Percentiles rank a stretch among this genome's conserved stretches.
Conservation (phyloP, 1,140 invertebrate species). For the Sarcophaga peregrina region DNA sequence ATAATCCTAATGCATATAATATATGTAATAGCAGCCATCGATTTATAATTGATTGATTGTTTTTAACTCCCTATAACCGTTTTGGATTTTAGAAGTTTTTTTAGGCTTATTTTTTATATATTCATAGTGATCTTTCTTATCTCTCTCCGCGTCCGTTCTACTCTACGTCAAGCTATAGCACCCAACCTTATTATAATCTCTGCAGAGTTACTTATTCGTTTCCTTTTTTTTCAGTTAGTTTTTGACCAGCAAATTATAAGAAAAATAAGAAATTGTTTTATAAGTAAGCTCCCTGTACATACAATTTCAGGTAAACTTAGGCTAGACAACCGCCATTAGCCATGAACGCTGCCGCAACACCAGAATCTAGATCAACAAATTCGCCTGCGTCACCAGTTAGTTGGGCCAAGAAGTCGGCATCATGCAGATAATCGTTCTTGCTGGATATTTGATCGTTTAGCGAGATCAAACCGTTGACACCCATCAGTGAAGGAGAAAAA, state of each 20-base stretch:
- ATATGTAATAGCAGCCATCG: conserved; percentile 10
- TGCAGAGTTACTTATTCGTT: conserved; percentile 19
- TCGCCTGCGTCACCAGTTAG: conserved; percentile 56
- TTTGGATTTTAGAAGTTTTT: conserved; percentile 9
- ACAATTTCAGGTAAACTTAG: not conserved
- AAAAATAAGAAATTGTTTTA: conserved; percentile 27
- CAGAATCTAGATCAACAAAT: conserved; percentile 62
- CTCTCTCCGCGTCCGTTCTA: not conserved
- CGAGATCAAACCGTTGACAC: conserved; percentile 46
- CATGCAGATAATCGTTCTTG: conserved; percentile 55
- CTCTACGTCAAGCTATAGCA: not conserved
- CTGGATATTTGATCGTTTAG: conserved; percentile 58
- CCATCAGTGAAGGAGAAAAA: conserved; percentile 51
- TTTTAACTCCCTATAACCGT: not conserved
- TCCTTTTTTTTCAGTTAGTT: not conserved
- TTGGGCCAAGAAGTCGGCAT: conserved; percentile 58
- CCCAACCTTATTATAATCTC: not conserved
- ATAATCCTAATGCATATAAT: not conserved
- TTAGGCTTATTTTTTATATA: not conserved
- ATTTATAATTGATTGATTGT: not conserved
- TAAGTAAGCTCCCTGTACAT: not conserved
- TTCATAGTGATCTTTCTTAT: conserved; percentile 5
- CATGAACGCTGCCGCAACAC: conserved; percentile 57
- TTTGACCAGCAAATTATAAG: conserved; percentile 32
- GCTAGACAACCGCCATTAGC: conserved; percentile 63